Base-by-base conservation (phyloP, 2,113 vertebrate genomes). In the Misgurnus anguillicaudatus region DNA sequence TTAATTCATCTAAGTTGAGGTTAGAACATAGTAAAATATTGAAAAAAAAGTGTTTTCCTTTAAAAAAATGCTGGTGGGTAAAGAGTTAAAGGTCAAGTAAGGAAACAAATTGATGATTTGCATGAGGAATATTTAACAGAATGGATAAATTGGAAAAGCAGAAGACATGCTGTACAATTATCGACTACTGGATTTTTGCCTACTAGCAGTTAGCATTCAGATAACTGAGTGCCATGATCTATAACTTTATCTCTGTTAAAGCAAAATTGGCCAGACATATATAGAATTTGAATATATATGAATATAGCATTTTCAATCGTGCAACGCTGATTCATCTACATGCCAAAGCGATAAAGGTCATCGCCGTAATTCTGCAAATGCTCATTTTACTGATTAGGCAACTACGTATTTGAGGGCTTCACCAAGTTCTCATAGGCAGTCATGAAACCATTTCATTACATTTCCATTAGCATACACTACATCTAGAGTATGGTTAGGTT, bases 361-460 rank as follows among this genome's bases (percentile, higher is more conserved):
- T 7, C 14, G 0, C n/a, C 31, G 9, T 41, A 42, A 57, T 47
- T 69, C 9, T 70, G n/a, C 24, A 42, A 81, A 68, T 55, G n/a
- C 21, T 4, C 36, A 41, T 81, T 13, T 47, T 3, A 19, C 24
- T 14, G 42, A 77, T 71, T 45, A 38, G 21, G 5, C n/a, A 14
- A 19, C 3, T 48, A 6, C 51, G n/a, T 19, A 48, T 60, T 24
- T 41, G 31, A 77, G 38, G 36, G 16, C 48, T 14, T 14, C 5
- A 8, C n/a, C n/a, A 63, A 51, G 19, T 63, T 10, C 9, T 31
- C 13, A 55, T 5, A 7, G 31, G 36, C 36, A 61, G 41, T 55
- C 21, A 79, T 55, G 45, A 19, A 61, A 42, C 4, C 19, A n/a
- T 57, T n/a, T 41, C 42, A 73, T 73, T 73, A 58, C 36, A 63